Base-by-base conservation (phyloP, 2,888 invertebrate species). In the Drosophila lacicola region DNA sequence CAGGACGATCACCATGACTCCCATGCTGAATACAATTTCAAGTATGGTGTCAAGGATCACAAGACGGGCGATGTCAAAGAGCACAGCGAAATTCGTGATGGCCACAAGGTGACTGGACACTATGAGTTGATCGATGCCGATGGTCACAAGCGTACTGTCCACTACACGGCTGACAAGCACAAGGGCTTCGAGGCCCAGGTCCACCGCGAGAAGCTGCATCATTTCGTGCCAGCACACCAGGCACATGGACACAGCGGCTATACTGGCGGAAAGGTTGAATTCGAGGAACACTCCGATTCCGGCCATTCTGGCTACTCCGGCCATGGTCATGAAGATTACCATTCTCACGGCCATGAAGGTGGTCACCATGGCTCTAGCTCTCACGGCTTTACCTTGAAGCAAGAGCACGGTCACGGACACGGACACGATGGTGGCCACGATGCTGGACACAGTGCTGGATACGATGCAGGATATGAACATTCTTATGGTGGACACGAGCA, bases 71-170 rank as follows among this genome's bases (percentile, higher is more conserved):
- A 90, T 56, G 63, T 86, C n/a, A 87, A 90, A 74, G 73, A 74
- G 25, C 85, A 84, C 39, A 87, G 79, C 49, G 90, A 90, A 60
- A 50, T 78, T 13, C 82, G 90, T 29, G 80, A 90, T 42, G 90
- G 90, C 54, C 82, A 90, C 70, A 85, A 88, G 78, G 90, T 90
- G 62, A 76, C 85, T 76, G 90, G 90, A 60, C 89, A 90, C 51
- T 90, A 90, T 57, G 90, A 90, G 87, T 78, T 90, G 81, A 83
- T 90, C 65, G 90, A 90, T 57, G 88, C 90, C 67, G 90, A 90
- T 73, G 90, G 90, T 34, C 90, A 90, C 77, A 90, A 90, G 78
- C 80, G 90, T 34, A 90, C 89, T 47, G 90, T 90, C 68, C 81
- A 87, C 76, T 90, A 90, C 46, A 88, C 89, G 0, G 90, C 90